Conservation (phyloP, 2,797 vertebrate genomes). For the Staurois parvus region DNA sequence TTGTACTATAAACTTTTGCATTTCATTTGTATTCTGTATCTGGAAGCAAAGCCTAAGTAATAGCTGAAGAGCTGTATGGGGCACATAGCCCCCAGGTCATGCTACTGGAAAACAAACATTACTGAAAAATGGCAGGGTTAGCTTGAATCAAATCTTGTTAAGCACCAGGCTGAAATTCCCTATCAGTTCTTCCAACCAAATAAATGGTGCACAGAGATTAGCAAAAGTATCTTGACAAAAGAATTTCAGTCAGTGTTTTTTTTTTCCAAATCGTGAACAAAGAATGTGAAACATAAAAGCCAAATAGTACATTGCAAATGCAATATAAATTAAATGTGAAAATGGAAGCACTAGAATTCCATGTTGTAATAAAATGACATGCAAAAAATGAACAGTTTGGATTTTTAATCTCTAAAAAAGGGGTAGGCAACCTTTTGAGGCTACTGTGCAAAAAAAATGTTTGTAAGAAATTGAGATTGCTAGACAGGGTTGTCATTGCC, state of each 20-base stretch:
- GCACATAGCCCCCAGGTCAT: not conserved
- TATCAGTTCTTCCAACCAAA: not conserved
- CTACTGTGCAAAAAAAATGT: too few species aligned
- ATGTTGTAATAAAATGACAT: not conserved
- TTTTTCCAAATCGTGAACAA: constrained; percentile 4
- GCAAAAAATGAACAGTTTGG: not conserved
- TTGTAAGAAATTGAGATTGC: too few species aligned
- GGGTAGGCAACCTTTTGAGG: too few species aligned
- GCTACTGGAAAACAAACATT: not conserved
- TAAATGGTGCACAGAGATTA: constrained; percentile 1
- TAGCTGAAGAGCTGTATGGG: not conserved
- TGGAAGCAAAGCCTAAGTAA: constrained; percentile 4
- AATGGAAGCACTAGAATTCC: not conserved
- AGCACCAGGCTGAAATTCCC: not conserved
- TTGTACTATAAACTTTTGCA: not conserved
- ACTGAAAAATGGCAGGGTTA: not conserved
- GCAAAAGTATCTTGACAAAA: not conserved
- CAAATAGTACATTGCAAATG: not conserved
- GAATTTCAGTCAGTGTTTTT: not conserved
- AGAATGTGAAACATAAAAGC: not conserved
- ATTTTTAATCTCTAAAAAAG: too few species aligned
- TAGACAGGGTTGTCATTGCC: too few species aligned
- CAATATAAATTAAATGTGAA: not conserved
- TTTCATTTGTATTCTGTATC: not conserved
- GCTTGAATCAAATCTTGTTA: constrained; percentile 7